A percentile compares a stretch with the other conserved stretches of the same genome.
These are phyloP conservation scores for Drosophila pectinifera DNA, from an alignment of 1,140 invertebrate genomes.

Conservation along the genomic window DNA sequence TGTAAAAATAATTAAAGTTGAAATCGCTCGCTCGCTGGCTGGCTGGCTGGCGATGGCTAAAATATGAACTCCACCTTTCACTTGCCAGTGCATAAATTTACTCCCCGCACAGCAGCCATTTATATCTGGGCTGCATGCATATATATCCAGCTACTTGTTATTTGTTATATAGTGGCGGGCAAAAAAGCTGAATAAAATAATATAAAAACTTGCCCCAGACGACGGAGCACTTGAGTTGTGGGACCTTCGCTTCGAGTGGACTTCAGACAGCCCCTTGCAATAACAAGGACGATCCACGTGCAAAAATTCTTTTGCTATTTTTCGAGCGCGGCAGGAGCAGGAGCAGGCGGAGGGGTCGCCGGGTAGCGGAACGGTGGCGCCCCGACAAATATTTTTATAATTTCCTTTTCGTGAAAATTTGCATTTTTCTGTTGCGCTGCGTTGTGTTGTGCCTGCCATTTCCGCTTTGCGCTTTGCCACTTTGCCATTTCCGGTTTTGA, in stretches of 20 bases:
- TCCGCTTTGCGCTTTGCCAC: constrained; percentile 70
- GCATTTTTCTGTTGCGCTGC: constrained; percentile 61
- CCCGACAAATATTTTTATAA: constrained; percentile 74
- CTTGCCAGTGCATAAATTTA: constrained; percentile 57
- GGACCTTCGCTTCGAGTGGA: constrained; percentile 65
- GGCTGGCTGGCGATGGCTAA: constrained; percentile 31
- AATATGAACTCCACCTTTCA: constrained; percentile 62
- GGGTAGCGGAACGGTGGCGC: not conserved
- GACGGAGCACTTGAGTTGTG: constrained; percentile 60
- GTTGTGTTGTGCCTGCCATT: constrained; percentile 59
- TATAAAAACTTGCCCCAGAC: constrained; percentile 61
- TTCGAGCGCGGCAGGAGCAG: not conserved
- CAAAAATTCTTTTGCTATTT: constrained; percentile 59
- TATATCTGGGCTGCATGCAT: constrained; percentile 40
- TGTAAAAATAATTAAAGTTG: constrained; percentile 59
- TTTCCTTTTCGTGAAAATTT: constrained; percentile 70
- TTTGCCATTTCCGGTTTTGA: constrained; percentile 78
- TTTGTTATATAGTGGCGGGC: constrained; percentile 51
- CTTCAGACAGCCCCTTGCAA: constrained; percentile 44
- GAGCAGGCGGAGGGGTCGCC: too few relatives aligned
- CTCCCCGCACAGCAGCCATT: constrained; percentile 20
- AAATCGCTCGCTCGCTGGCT: constrained; percentile 35
- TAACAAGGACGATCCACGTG: constrained; percentile 65
- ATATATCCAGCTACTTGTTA: constrained; percentile 55
- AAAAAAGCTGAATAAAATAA: constrained; percentile 25